Conservation (phyloP, 2,888 invertebrate genomes). For the Sminthurinus aureus region DNA sequence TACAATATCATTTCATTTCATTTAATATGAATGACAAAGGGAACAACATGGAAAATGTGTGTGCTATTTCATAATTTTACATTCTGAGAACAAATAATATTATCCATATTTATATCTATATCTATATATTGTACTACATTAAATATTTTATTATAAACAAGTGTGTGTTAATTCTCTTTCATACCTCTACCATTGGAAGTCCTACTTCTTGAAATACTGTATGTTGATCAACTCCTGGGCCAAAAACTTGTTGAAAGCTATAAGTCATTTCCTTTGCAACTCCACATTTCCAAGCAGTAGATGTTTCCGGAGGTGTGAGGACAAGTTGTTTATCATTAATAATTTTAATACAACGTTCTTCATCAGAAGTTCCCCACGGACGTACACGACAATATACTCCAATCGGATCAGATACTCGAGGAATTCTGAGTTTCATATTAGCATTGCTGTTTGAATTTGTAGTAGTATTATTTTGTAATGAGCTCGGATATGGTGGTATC, state of each 20-base stretch:
- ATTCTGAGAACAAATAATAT: too few relatives aligned
- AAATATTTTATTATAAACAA: too few relatives aligned
- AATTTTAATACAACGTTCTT: conserved; percentile 62
- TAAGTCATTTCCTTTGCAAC: conserved; percentile 79
- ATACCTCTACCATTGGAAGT: conserved; percentile 79
- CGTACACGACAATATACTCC: conserved; percentile 89
- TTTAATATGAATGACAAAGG: too few relatives aligned
- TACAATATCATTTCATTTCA: conserved; percentile 59
- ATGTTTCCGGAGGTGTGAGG: conserved; percentile 63
- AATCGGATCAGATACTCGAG: conserved; percentile 71
- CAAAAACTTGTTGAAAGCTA: conserved; percentile 81
- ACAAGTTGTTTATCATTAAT: conserved; percentile 62
- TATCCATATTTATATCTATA: too few relatives aligned
- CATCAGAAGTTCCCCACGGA: conserved; percentile 74
- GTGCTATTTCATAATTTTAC: too few relatives aligned
- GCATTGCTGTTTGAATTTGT: background rate
- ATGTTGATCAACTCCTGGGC: conserved; percentile 78
- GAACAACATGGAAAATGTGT: too few relatives aligned
- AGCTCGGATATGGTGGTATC: background rate
- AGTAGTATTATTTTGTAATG: background rate
- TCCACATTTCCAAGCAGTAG: conserved; percentile 67
- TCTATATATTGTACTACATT: too few relatives aligned
- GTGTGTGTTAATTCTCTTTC: too few relatives aligned
- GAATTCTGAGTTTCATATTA: background rate
- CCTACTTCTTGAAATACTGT: conserved; percentile 85